Percentiles rank a stretch among this genome's conserved stretches.
phyloP scores from a whole-genome alignment of 2,797 vertebrate genomes.

The Serranus cabrilla region DNA sequence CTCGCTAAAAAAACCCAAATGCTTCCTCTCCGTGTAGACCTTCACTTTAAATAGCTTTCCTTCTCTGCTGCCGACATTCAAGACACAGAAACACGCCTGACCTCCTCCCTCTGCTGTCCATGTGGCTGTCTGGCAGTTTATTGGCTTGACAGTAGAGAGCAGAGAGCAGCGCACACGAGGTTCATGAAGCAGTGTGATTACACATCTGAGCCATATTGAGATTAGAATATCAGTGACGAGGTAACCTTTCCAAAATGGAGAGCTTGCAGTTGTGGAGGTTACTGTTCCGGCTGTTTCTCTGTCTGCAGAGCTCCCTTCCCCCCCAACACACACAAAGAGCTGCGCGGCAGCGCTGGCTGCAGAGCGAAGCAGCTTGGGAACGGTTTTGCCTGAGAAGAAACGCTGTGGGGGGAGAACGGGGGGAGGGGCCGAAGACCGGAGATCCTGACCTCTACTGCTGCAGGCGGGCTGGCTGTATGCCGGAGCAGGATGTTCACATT shows the following conservation, averaged over 20 bases:
- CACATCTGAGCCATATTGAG: constrained; percentile 1
- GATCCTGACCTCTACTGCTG: constrained; percentile 49
- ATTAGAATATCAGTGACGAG: constrained; percentile 30
- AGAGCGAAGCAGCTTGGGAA: constrained; percentile 61
- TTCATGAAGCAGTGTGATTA: constrained; percentile 15
- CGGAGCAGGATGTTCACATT: neutral
- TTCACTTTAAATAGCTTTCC: constrained; percentile 55
- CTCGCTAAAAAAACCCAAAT: constrained; percentile 17
- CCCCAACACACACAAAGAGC: constrained; percentile 64
- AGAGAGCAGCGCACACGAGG: neutral
- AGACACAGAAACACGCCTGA: constrained; percentile 35
- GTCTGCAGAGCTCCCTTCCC: constrained; percentile 57
- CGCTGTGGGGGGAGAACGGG: constrained; percentile 3
- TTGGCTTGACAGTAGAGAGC: constrained; percentile 13
- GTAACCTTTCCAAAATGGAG: constrained; percentile 61
- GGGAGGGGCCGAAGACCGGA: constrained; percentile 14
- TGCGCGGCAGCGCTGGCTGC: constrained; percentile 36
- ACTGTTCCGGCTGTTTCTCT: constrained; percentile 35
- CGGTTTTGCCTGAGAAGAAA: constrained; percentile 49
- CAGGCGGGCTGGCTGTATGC: constrained; percentile 20
- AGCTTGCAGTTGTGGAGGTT: constrained; percentile 39
- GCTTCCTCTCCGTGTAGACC: constrained; percentile 37
- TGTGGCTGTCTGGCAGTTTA: constrained; percentile 26
- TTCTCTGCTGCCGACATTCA: constrained; percentile 33
- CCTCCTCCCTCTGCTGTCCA: constrained; percentile 41